Evolutionary conservation across 2,888 invertebrate species (phyloP).

Genomic region (Amphipyra tragopoginis): DNA sequence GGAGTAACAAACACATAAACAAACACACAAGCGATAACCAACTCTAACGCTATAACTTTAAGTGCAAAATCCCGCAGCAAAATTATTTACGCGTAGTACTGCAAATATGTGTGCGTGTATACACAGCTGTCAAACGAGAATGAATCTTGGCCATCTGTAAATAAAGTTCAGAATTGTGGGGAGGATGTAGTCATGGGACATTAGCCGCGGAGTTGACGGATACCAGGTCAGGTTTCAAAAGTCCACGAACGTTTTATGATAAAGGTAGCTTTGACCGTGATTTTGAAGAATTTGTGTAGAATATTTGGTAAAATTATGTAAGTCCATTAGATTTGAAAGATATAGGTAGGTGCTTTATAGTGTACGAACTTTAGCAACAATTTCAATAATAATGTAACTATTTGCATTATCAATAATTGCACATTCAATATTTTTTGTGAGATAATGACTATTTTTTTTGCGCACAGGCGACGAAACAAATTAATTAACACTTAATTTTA

Average conservation of each 20-base stretch:
- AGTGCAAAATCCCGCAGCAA: constrained; percentile 11
- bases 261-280: constrained; percentile 18
- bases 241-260: constrained; percentile 37
- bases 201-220: constrained; percentile 34
- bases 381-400: too few relatives aligned
- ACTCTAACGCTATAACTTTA: constrained; percentile 17
- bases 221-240: constrained; percentile 52
- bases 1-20: constrained; percentile 36
- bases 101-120: constrained; percentile 41
- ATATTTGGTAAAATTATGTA: too few relatives aligned
- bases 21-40: constrained; percentile 25
- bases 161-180: constrained; percentile 35
- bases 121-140: constrained; percentile 44
- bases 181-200: constrained; percentile 27
- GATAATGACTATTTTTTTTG: too few relatives aligned
- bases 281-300: constrained; percentile 4
- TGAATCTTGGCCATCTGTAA: constrained; percentile 38
- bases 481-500: too few relatives aligned
- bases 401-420: too few relatives aligned
- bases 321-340: too few relatives aligned
- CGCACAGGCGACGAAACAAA: too few relatives aligned
- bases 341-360: too few relatives aligned
- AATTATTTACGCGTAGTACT: constrained; percentile 25
- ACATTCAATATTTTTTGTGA: too few relatives aligned
- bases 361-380: too few relatives aligned